Evolutionary conservation across 2,113 vertebrate genomes (phyloP).

Genomic region (Spilogale gracilis): DNA sequence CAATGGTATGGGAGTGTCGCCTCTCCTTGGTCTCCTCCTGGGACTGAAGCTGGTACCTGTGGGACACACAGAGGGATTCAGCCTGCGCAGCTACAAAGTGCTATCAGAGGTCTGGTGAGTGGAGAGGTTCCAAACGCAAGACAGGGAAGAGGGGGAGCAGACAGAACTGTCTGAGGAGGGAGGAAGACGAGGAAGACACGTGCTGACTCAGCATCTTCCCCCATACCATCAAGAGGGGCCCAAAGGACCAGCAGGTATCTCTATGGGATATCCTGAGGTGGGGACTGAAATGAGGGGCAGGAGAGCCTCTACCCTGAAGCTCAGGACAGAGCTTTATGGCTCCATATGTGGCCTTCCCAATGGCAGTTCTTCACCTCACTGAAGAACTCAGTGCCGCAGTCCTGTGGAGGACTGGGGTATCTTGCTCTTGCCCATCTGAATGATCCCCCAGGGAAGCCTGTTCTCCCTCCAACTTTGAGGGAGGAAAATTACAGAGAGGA

Average conservation of each 20-base stretch:
- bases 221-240: neutral
- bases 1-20: slow-evolving; percentile 92
- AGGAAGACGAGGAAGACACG: neutral
- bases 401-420: too few relatives aligned
- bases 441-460: neutral
- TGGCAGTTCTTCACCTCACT: too few relatives aligned
- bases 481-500: neutral
- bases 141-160: neutral
- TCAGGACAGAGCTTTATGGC: neutral
- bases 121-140: neutral
- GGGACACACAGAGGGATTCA: neutral
- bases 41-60: slow-evolving; percentile 92
- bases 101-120: fast-evolving
- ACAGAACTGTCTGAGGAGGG: neutral
- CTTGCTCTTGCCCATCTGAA: too few relatives aligned
- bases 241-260: neutral
- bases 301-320: neutral
- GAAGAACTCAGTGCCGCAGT: neutral
- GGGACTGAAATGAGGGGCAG: neutral
- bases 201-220: neutral
- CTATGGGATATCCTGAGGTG: fast-evolving
- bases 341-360: neutral
- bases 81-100: neutral
- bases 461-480: neutral
- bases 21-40: slow-evolving; percentile 95